Evolutionary conservation across 1,140 invertebrate genomes (phyloP).

Genomic region (Hylyphantes graminicola): DNA sequence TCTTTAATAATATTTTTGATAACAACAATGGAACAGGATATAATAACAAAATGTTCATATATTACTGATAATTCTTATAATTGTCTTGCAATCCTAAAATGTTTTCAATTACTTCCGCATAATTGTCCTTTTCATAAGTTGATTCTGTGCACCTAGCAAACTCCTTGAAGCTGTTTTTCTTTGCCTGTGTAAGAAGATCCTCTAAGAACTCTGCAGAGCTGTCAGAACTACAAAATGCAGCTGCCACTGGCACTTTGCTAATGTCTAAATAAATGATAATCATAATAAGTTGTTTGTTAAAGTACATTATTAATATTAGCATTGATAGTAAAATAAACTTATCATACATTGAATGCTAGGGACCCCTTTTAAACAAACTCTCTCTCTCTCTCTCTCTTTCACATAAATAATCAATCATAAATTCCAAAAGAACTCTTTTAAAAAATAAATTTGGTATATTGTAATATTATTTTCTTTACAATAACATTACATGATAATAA

Average conservation of each 20-base stretch:
- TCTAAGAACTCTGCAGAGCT: conserved; percentile 27
- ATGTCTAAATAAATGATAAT: conserved; percentile 11
- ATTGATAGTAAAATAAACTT: too few relatives aligned
- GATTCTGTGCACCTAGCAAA: conserved; percentile 35
- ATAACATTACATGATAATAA: too few relatives aligned
- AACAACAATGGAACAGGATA: too few relatives aligned
- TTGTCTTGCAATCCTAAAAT: conserved; percentile 25
- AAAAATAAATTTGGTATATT: too few relatives aligned
- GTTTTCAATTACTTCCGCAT: conserved; percentile 31
- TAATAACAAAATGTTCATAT: background rate
- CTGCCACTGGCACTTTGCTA: conserved; percentile 40
- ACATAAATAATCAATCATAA: too few relatives aligned
- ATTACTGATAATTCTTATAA: conserved; percentile 30
- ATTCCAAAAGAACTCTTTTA: too few relatives aligned
- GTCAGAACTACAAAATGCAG: conserved; percentile 33
- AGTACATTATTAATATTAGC: too few relatives aligned
- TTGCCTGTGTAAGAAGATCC: conserved; percentile 7
- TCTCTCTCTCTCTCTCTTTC: too few relatives aligned
- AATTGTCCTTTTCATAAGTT: conserved; percentile 44
- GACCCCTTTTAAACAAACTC: too few relatives aligned
- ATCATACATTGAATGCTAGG: too few relatives aligned
- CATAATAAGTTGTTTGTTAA: background rate
- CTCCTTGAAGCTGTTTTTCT: conserved; percentile 16
- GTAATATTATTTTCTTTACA: too few relatives aligned
- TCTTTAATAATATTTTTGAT: too few relatives aligned